Evolutionary conservation across 2,888 invertebrate species (phyloP), one percentile per base, ranked within the genome.

Genomic region (Mechanitis mazaeus): DNA sequence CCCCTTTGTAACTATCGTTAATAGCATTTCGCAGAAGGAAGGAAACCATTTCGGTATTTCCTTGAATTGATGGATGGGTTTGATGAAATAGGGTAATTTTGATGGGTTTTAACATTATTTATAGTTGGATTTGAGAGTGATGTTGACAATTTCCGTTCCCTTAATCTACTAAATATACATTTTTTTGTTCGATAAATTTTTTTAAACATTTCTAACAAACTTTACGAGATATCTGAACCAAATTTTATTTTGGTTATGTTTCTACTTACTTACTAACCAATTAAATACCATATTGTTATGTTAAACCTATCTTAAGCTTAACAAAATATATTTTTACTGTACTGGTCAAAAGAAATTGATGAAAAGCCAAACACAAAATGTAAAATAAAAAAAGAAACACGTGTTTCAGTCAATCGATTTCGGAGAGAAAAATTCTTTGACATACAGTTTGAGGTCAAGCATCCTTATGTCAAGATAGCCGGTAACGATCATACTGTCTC

Each of bases 21-120:
- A 50, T 31, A 31, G 28, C 50, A 31, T 28, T 31, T 50, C 55
- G 50, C 55, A 38, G 58, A 20, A 70, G 77, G 76, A 75, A 78
- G 79, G 78, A 79, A 78, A 70, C 69, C 73, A 72, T 78, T 78
- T 72, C 61, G 66, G 67, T 73, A 74, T 76, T 79, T 78, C 79
- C 79, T 65, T 38, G 56, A 45, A 56, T 64, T 79, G 77, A 79
- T 79, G 71, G 78, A 79, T 76, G 76, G 53, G 58, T 55, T 53
- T 47, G 56, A 46, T 11, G 55, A 53, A 59, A 58, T 62, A 56
- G 50, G 28, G 50, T 50, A 31, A 50, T 31, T 50, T 31, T 50
- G 50, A 50, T 50, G 31, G 50, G 31, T 50, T 50, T 31, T 31
- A 50, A 31, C 50, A 50, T 31, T 2, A 31, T 35, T 35, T 35